A percentile compares a stretch with the other conserved stretches of the same genome.
These are phyloP conservation scores for Xanthorhoe spadicearia DNA, from an alignment of 2,888 invertebrate genomes.

Conservation along the genomic window DNA sequence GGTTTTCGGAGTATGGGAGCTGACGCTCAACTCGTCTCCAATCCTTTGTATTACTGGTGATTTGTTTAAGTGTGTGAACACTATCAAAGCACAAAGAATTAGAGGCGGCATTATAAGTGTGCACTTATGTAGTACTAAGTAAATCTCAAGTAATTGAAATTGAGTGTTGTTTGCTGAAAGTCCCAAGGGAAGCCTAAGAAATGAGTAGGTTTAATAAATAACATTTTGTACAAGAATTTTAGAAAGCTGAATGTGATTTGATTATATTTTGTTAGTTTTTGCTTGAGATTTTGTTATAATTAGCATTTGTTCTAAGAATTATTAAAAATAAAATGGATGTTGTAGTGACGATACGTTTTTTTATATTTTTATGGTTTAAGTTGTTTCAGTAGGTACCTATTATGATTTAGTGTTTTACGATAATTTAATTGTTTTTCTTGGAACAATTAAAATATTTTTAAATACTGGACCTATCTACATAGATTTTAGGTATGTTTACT, in stretches of 20 bases:
- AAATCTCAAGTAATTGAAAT: not conserved
- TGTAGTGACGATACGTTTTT: constrained; percentile 8
- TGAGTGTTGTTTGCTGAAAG: not conserved
- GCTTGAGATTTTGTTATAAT: constrained; percentile 19
- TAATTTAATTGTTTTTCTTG: no score
- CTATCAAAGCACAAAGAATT: no score
- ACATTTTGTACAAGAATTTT: not conserved
- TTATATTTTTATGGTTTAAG: not conserved
- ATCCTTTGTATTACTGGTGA: no score
- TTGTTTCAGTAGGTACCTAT: no score
- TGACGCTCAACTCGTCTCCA: no score
- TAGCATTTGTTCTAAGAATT: constrained; percentile 14
- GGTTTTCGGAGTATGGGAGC: no score
- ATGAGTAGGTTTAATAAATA: constrained; percentile 9
- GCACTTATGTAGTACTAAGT: no score
- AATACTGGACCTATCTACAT: no score
- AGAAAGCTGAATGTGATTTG: not conserved
- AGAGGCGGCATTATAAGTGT: not conserved
- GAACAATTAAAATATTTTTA: no score
- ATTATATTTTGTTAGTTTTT: constrained; percentile 15
- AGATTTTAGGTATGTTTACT: no score
- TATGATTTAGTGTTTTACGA: no score
- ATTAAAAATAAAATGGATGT: constrained; percentile 24
- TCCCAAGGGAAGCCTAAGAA: not conserved
- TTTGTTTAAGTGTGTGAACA: no score